Conservation (phyloP, 2,888 invertebrate genomes). For the Sphinx pinastri region DNA sequence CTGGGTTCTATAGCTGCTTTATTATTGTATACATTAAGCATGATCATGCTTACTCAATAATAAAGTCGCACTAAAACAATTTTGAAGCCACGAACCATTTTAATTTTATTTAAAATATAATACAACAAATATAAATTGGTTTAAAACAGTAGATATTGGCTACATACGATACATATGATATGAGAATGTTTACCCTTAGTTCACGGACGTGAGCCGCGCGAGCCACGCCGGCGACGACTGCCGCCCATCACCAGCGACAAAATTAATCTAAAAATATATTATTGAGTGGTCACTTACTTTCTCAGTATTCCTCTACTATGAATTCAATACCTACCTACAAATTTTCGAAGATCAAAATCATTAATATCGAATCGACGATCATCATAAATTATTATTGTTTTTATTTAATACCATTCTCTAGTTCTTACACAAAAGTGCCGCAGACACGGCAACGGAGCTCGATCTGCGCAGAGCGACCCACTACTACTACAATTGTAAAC, state of each 20-base stretch:
- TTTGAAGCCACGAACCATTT: slow-evolving; percentile 51
- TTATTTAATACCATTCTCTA: too few species aligned
- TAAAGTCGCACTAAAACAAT: slow-evolving; percentile 28
- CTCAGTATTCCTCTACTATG: background rate
- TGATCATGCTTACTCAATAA: background rate
- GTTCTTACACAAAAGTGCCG: too few species aligned
- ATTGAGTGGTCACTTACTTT: slow-evolving; percentile 4
- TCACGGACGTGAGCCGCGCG: slow-evolving; percentile 2
- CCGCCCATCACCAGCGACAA: background rate
- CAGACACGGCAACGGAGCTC: too few species aligned
- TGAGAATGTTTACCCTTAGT: slow-evolving; percentile 14
- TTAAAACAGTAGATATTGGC: slow-evolving; percentile 44
- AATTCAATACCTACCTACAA: background rate
- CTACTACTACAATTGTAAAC: too few species aligned
- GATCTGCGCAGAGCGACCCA: too few species aligned
- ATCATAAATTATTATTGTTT: too few species aligned
- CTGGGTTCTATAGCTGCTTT: too few species aligned
- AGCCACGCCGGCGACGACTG: background rate
- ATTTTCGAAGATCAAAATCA: background rate
- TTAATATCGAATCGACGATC: too few species aligned
- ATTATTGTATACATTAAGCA: too few species aligned
- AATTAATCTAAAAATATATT: slow-evolving; percentile 2
- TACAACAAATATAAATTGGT: slow-evolving; percentile 52
- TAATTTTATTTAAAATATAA: slow-evolving; percentile 51
- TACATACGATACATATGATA: slow-evolving; percentile 41